Conservation (phyloP, 2,888 invertebrate genomes). For the Xylota segnis region DNA sequence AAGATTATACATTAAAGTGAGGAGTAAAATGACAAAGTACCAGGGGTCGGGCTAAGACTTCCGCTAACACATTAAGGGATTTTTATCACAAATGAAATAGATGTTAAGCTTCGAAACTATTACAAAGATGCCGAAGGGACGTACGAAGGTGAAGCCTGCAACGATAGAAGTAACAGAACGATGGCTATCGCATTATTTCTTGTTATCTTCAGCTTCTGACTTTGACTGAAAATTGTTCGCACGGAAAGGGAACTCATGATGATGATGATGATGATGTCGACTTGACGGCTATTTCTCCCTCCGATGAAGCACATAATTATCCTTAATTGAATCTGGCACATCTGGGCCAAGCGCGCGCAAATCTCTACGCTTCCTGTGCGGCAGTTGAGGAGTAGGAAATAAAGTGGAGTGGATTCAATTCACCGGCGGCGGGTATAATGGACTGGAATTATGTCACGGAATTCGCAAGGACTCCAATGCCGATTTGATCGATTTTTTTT, state of each 20-base stretch:
- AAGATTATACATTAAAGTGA: constrained; percentile 62
- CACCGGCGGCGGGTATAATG: constrained; percentile 43
- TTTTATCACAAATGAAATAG: constrained; percentile 67
- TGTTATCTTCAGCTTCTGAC: constrained; percentile 53
- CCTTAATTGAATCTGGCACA: constrained; percentile 75
- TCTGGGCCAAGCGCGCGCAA: constrained; percentile 64
- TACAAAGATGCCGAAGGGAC: constrained; percentile 46
- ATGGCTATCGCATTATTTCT: constrained; percentile 68
- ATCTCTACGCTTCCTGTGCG: constrained; percentile 8
- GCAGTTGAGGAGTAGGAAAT: neutral
- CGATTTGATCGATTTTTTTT: constrained; percentile 23
- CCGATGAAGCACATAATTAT: constrained; percentile 77
- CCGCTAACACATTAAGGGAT: constrained; percentile 70
- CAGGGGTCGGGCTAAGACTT: constrained; percentile 51
- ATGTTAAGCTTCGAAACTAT: constrained; percentile 70
- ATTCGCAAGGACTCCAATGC: constrained; percentile 26
- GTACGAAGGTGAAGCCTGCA: constrained; percentile 35
- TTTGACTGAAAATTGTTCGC: constrained; percentile 51
- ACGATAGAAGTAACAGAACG: constrained; percentile 27
- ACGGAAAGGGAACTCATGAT: constrained; percentile 55
- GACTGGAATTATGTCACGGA: constrained; percentile 59
- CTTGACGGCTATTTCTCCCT: constrained; percentile 75
- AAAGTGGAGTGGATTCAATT: constrained; percentile 41
- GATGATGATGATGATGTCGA: constrained; percentile 70
- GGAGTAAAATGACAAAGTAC: constrained; percentile 66